Evolutionary conservation across 2,113 vertebrate species (phyloP), one percentile per base, ranked within the genome.

Genomic region (Leptosomus discolor): DNA sequence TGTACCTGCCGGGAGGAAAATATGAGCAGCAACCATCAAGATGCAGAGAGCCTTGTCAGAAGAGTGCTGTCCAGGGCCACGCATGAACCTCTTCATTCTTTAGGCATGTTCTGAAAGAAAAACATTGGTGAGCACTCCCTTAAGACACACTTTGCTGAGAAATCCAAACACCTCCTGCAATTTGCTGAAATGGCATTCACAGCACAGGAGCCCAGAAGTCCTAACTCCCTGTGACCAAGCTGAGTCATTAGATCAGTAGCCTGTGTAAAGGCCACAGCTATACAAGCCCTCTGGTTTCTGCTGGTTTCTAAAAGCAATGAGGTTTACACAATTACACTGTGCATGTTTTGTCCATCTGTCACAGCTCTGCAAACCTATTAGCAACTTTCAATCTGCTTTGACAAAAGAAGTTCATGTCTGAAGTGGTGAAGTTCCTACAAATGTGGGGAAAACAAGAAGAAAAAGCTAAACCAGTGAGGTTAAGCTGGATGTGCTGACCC

Each of bases 1-100:
- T 51, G 22, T 95, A 97, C 96, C 95, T 95, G 92, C 50, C 46
- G 81, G 64, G 34, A 94, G 58, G 76, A 91, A 73, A n/a, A 93
- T 58, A 39, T 0, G 4, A 73, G 76, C 58, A 54, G 83, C 51
- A 23, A 56, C 32, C 67, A 91, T 32, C 50, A 79, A 22, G 71
- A 57, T 48, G 53, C 29, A 45, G 61, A 96, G 32, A 84, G 36
- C 29, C 41, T 86, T 92, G 73, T 12, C 13, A 46, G 73, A 58
- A 54, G 39, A 71, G 27, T 2, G 27, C 4, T 67, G 78, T 56
- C 27, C 50, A 21, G 65, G 34, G 43, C n/a, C 41, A 75, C 43
- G 4, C 22, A 3, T 60, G 34, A 64, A 79, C 15, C 22, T 92
- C 85, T 79, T 94, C 97, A 95, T 97, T 91, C 74, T 90, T 70